These are phyloP conservation scores for Myxocyprinus asiaticus DNA, from an alignment of 2,113 vertebrate species.

Conservation along the genomic window DNA sequence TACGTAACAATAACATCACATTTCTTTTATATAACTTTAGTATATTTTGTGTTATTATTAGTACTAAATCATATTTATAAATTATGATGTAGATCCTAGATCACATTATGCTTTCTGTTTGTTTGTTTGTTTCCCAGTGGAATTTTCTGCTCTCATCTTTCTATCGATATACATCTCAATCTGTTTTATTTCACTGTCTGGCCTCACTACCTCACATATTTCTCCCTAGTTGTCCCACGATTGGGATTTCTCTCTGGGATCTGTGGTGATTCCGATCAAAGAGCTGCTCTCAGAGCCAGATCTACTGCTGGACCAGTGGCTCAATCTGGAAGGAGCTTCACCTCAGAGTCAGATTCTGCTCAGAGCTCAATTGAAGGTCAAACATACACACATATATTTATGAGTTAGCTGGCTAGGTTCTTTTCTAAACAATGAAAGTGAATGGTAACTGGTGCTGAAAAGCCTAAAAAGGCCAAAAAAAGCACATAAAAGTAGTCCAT, in stretches of 20 bases:
- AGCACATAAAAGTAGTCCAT: too few relatives aligned
- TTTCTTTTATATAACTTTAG: background rate
- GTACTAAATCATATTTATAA: background rate
- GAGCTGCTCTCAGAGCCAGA: conserved; percentile 76
- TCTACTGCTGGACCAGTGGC: conserved; percentile 83
- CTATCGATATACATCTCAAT: background rate
- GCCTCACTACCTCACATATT: background rate
- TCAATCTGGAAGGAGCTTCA: conserved; percentile 73
- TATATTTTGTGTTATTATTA: background rate
- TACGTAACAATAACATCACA: background rate
- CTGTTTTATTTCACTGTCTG: background rate
- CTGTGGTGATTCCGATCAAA: conserved; percentile 76
- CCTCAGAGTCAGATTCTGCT: conserved; percentile 81
- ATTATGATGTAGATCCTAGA: background rate
- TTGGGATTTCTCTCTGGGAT: conserved; percentile 78
- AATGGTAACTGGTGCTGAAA: too few relatives aligned
- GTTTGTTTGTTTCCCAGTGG: background rate
- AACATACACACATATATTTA: background rate
- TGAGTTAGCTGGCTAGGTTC: too few relatives aligned
- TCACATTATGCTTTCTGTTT: background rate
- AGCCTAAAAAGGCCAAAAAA: too few relatives aligned
- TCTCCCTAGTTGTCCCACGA: conserved; percentile 68
- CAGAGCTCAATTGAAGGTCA: conserved; percentile 83
- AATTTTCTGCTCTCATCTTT: background rate
- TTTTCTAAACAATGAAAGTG: too few relatives aligned